Evolutionary conservation across 2,888 invertebrate genomes (phyloP).

Genomic region (Rhogogaster chlorosoma): DNA sequence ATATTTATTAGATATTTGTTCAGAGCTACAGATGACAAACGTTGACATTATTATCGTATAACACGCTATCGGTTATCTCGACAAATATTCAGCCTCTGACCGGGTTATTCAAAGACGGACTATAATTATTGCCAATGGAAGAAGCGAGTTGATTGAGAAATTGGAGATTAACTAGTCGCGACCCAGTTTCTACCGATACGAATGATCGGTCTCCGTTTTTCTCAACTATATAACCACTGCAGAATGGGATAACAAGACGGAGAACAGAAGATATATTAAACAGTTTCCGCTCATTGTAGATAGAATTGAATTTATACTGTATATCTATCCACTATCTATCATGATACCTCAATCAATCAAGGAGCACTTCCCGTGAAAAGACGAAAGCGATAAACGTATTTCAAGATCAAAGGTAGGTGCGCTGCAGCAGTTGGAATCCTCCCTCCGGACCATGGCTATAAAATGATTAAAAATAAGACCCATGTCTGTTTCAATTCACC

Average conservation of each 20-base stretch:
- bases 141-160: not conserved
- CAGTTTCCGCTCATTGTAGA: too few relatives aligned
- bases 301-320: not conserved
- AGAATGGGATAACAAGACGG: too few relatives aligned
- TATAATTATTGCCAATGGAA: not conserved
- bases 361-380: not conserved
- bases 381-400: not conserved
- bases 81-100: not conserved
- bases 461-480: not conserved
- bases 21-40: not conserved
- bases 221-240: not conserved
- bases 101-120: not conserved
- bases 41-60: not conserved
- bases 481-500: constrained; percentile 4
- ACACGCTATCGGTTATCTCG: not conserved
- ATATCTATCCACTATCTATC: not conserved
- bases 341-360: not conserved
- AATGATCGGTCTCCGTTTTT: not conserved
- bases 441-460: not conserved
- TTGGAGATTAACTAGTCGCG: not conserved
- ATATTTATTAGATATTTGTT: not conserved
- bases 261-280: too few relatives aligned
- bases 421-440: not conserved
- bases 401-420: not conserved
- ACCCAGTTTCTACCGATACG: not conserved